Conservation (phyloP, 2,113 vertebrate genomes). For the Pogonocichla stellata region DNA sequence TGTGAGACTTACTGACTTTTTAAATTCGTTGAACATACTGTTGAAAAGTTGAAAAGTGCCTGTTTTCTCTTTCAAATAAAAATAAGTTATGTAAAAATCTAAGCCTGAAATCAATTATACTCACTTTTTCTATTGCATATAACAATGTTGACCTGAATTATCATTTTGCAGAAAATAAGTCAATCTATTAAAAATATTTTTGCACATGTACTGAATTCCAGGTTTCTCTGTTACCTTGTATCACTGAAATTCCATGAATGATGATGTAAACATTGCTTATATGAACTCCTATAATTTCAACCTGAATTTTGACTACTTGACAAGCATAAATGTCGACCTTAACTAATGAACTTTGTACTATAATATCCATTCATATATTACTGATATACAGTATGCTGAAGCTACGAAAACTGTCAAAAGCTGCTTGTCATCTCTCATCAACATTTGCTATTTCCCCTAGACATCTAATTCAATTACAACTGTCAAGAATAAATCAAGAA, state of each 20-base stretch:
- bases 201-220: background rate
- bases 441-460: background rate
- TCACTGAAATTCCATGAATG: background rate
- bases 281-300: background rate
- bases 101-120: background rate
- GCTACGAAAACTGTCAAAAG: background rate
- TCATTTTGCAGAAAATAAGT: background rate
- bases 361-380: background rate
- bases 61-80: background rate
- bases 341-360: background rate
- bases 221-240: background rate
- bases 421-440: background rate
- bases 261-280: background rate
- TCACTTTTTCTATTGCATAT: background rate
- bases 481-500: slow-evolving; percentile 23
- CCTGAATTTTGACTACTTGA: background rate
- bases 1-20: background rate
- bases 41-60: background rate
- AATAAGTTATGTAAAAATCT: background rate
- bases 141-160: background rate
- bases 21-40: background rate
- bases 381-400: background rate
- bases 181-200: background rate
- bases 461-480: slow-evolving; percentile 29
- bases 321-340: background rate